Percentiles rank a stretch among this genome's conserved stretches.
phyloP scores from a whole-genome alignment of 2,797 vertebrate genomes.

The Luscinia megarhynchos region DNA sequence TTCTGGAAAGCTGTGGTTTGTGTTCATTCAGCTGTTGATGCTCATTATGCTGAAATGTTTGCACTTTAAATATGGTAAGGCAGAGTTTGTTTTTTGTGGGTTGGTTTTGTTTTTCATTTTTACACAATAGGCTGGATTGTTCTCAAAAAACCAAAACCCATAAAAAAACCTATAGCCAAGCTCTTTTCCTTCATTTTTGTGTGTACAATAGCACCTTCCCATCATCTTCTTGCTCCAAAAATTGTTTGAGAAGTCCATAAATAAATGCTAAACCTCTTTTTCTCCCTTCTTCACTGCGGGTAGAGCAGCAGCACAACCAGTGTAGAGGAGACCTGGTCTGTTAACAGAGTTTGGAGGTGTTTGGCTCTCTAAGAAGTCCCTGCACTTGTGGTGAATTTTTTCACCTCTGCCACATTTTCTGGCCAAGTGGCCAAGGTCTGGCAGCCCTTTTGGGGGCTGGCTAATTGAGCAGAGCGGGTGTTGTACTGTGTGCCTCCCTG shows the following conservation, averaged over 20 bases:
- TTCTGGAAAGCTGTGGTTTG: not conserved
- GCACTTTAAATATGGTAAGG: not conserved
- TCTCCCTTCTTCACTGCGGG: accelerated
- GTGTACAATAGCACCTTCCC: not conserved
- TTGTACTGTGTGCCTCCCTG: not conserved
- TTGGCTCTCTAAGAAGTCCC: not conserved
- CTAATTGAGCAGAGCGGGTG: conserved; percentile 30
- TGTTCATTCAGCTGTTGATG: not conserved
- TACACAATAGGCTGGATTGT: not conserved
- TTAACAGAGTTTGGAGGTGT: accelerated
- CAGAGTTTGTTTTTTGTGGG: not conserved
- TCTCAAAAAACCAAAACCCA: not conserved
- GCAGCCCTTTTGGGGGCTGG: not conserved
- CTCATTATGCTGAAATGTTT: conserved; percentile 58
- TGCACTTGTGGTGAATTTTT: accelerated
- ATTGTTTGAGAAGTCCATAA: not conserved
- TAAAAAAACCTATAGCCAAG: not conserved
- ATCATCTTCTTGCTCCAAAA: not conserved
- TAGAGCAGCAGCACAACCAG: not conserved
- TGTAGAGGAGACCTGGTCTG: not conserved
- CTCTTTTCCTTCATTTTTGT: not conserved
- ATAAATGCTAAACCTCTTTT: not conserved
- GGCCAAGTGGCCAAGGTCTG: not conserved
- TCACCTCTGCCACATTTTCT: not conserved
- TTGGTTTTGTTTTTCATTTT: not conserved